Conservation (phyloP, 1,140 invertebrate genomes). For the Drosophila gunungcola region DNA sequence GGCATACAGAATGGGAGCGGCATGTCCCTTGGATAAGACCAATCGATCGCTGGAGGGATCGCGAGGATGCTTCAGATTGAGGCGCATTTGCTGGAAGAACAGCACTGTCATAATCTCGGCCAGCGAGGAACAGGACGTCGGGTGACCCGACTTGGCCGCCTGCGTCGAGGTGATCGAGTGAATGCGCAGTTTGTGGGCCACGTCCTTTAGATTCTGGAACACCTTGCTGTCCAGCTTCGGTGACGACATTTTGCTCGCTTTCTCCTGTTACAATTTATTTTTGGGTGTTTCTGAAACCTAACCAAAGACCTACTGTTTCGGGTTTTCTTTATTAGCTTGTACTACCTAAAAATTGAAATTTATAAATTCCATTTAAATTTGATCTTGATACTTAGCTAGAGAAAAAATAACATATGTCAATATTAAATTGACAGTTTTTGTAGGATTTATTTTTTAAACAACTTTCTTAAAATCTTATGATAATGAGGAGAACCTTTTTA, state of each 20-base stretch:
- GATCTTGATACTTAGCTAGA: too few species aligned
- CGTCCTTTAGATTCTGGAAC: slow-evolving; percentile 93
- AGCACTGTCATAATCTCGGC: slow-evolving; percentile 99
- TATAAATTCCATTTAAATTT: too few species aligned
- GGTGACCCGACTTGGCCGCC: slow-evolving; percentile 98
- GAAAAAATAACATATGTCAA: too few species aligned
- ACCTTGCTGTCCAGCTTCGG: slow-evolving; percentile 88
- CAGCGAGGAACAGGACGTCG: slow-evolving; percentile 99
- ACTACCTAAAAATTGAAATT: too few species aligned
- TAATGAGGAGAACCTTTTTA: too few species aligned
- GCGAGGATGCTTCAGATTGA: slow-evolving; percentile 93
- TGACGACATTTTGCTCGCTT: slow-evolving; percentile 85
- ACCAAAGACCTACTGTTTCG: not conserved
- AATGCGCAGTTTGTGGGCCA: slow-evolving; percentile 96
- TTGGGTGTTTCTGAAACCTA: not conserved
- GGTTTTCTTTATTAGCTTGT: too few species aligned
- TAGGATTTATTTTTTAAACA: too few species aligned
- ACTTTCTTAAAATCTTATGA: too few species aligned
- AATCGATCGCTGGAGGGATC: slow-evolving; percentile 97
- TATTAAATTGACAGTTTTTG: too few species aligned
- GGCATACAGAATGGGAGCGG: slow-evolving; percentile 99
- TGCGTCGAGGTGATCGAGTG: slow-evolving; percentile 95
- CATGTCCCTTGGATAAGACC: slow-evolving; percentile 99
- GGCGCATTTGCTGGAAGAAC: slow-evolving; percentile 99
- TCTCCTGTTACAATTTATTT: not conserved